These are phyloP conservation scores for Notothenia rossii DNA, from an alignment of 2,113 vertebrate genomes.

Conservation along the genomic window DNA sequence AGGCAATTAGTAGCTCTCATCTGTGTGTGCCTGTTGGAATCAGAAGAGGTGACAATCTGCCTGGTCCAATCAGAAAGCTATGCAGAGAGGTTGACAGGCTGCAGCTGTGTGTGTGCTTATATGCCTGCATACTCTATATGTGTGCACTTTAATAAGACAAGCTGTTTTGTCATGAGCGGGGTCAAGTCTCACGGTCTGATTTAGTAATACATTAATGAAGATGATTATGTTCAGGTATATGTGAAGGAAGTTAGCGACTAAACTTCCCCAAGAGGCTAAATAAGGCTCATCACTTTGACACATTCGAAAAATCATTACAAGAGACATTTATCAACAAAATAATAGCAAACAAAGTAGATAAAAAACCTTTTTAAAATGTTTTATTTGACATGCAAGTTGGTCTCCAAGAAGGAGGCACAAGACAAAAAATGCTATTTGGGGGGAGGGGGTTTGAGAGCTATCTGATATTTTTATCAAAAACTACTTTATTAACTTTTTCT, in stretches of 20 bases:
- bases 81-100: slow-evolving; percentile 42
- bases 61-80: slow-evolving; percentile 48
- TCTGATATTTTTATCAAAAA: too few relatives aligned
- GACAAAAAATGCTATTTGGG: too few relatives aligned
- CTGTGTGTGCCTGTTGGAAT: slow-evolving; percentile 54
- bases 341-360: too few relatives aligned
- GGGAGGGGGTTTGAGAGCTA: too few relatives aligned
- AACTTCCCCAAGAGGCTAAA: too few relatives aligned
- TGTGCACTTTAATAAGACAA: slow-evolving; percentile 7
- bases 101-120: not conserved
- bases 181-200: slow-evolving; percentile 23
- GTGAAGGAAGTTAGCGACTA: not conserved
- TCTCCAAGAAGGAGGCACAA: too few relatives aligned
- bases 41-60: slow-evolving; percentile 62
- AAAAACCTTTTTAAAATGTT: too few relatives aligned
- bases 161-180: slow-evolving; percentile 44
- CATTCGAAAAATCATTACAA: too few relatives aligned
- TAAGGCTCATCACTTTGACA: too few relatives aligned
- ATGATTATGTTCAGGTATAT: not conserved
- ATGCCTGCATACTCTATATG: not conserved
- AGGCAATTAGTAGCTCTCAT: slow-evolving; percentile 73
- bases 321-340: too few relatives aligned
- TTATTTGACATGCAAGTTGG: too few relatives aligned
- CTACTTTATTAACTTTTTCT: too few relatives aligned
- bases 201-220: slow-evolving; percentile 14